Conservation (phyloP, 2,113 vertebrate genomes). For the Nanorana parkeri region DNA sequence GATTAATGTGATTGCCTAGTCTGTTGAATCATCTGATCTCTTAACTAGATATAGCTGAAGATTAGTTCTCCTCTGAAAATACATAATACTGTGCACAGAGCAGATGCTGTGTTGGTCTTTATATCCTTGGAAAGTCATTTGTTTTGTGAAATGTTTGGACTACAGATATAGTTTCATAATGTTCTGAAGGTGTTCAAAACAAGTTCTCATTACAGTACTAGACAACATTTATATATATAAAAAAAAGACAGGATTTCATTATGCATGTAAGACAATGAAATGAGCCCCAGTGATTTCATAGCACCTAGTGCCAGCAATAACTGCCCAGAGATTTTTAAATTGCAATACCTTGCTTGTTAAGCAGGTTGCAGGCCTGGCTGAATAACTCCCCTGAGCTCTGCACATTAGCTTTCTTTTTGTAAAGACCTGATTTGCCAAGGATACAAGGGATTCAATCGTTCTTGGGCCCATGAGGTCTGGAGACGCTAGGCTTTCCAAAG, state of each 20-base stretch:
- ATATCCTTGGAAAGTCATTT: constrained; percentile 23
- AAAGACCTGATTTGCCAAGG: too few relatives aligned
- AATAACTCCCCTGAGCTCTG: too few relatives aligned
- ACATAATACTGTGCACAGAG: constrained; percentile 4
- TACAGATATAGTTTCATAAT: constrained; percentile 29
- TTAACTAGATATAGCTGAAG: constrained; percentile 22
- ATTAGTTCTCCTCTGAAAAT: constrained; percentile 22
- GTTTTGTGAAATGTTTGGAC: constrained; percentile 34
- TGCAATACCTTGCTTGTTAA: too few relatives aligned
- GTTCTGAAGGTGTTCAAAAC: constrained; percentile 15
- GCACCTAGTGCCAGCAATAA: too few relatives aligned
- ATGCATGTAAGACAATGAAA: too few relatives aligned
- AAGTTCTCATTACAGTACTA: constrained; percentile 31
- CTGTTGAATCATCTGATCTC: constrained; percentile 27
- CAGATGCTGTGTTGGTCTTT: background rate
- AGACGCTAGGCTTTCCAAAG: too few relatives aligned
- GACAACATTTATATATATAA: background rate
- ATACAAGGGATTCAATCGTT: too few relatives aligned
- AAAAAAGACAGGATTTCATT: background rate
- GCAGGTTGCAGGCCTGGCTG: too few relatives aligned
- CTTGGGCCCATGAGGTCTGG: too few relatives aligned
- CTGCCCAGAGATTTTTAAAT: too few relatives aligned
- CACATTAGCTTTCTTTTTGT: too few relatives aligned
- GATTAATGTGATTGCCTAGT: constrained; percentile 35
- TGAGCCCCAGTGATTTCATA: too few relatives aligned